Evolutionary conservation across 2,797 vertebrate genomes (phyloP).

Genomic region (Dicrostonyx torquatus): DNA sequence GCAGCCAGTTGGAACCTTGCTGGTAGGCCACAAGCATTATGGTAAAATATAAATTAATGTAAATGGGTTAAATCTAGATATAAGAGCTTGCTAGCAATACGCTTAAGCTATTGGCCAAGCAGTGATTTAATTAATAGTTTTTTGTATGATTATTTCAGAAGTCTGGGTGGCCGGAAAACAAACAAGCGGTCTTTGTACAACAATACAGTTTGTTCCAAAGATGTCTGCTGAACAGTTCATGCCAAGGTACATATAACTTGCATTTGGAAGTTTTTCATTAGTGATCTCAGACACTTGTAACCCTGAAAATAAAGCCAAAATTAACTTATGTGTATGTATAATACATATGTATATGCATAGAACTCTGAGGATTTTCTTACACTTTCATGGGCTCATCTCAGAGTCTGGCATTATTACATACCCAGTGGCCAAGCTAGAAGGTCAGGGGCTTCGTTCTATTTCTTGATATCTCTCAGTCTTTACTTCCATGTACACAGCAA

Average conservation of each 20-base stretch:
- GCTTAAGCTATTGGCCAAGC: too few relatives aligned
- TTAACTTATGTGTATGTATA: background rate
- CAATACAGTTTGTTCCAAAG: background rate
- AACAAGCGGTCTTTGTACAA: too few relatives aligned
- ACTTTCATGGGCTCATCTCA: background rate
- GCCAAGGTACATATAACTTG: background rate
- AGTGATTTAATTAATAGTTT: too few relatives aligned
- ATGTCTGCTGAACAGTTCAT: background rate
- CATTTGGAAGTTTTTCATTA: constrained; percentile 10
- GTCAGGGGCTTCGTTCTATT: background rate
- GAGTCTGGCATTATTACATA: background rate
- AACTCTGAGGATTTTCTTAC: background rate
- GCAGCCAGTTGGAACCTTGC: too few relatives aligned
- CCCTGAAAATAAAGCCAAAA: constrained; percentile 38
- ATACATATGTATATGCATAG: background rate
- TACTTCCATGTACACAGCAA: background rate
- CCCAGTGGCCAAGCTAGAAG: background rate
- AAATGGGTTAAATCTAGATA: too few relatives aligned
- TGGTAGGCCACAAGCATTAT: too few relatives aligned
- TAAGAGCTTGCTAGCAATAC: too few relatives aligned
- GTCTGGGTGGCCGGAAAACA: too few relatives aligned
- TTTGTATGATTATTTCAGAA: too few relatives aligned
- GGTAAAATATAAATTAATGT: too few relatives aligned
- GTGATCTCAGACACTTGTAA: background rate
- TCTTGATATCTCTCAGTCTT: background rate